phyloP scores from a whole-genome alignment of 2,888 invertebrate species.

The Dicyrtoma fusca region DNA sequence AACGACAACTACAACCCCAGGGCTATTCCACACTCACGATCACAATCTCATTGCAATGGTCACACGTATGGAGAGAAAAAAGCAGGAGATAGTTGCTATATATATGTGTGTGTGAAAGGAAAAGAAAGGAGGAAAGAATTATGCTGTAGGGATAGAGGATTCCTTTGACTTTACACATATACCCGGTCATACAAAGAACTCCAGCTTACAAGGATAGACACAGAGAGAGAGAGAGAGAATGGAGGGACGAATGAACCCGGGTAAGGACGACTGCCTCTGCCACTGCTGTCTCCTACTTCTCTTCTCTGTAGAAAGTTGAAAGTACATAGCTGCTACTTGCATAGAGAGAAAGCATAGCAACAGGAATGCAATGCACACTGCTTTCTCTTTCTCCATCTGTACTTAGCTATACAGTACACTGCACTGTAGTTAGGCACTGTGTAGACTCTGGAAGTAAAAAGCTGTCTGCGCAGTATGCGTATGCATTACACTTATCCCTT shows the following conservation, averaged over 20 bases:
- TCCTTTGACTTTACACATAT: not conserved
- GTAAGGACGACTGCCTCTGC: not conserved
- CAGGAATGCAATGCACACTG: not conserved
- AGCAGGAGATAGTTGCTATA: too few relatives aligned
- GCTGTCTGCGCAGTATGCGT: slow-evolving; percentile 41
- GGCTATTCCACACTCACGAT: too few relatives aligned
- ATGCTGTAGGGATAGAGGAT: not conserved
- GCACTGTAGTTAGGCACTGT: not conserved
- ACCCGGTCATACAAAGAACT: not conserved
- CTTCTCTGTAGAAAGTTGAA: not conserved
- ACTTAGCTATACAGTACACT: not conserved
- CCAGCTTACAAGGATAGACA: not conserved
- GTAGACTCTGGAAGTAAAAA: too few relatives aligned
- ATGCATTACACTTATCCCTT: slow-evolving; percentile 12
- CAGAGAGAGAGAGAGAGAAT: not conserved
- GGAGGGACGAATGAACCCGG: slow-evolving; percentile 8
- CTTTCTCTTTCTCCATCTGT: slow-evolving; percentile 21
- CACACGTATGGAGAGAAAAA: too few relatives aligned
- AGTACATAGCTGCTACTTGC: slow-evolving; percentile 5
- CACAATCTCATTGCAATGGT: too few relatives aligned
- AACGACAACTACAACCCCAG: too few relatives aligned
- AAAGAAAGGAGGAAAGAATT: slow-evolving; percentile 27
- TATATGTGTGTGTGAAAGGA: too few relatives aligned
- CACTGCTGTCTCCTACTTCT: not conserved
- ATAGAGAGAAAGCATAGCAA: not conserved